Evolutionary conservation across 2,113 vertebrate genomes (phyloP), one percentile per base, ranked within the genome.

Genomic region (Aptenodytes forsteri): DNA sequence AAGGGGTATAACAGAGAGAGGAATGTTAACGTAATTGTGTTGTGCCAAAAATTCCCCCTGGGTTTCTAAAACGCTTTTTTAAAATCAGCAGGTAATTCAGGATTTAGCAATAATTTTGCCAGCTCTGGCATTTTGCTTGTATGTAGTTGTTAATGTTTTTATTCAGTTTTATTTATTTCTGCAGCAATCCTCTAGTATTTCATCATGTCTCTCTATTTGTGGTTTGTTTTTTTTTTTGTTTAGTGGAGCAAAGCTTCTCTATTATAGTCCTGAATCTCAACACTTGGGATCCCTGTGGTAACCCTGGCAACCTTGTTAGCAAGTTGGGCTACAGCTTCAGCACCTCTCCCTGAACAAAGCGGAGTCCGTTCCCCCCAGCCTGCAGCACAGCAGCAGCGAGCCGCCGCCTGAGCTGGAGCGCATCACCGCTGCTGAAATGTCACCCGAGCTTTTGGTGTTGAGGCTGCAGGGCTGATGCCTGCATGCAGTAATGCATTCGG

Each of bases 371-470:
- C 7, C 26, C 38, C 12, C 13, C 50, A 36, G 21, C 27, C 88
- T 3, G 0, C 67, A 10, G 25, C 2, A 2, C 25, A 30, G 73
- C 58, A 34, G 34, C 23, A 20, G 46, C 0, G 6, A 72, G 27
- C 19, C 0, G 1, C 13, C 0, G 0, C 29, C 75, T 34, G 18
- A 58, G 65, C 64, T 42, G 61, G 42, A 34, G 38, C 0, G 1
- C 47, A 6, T 75, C 38, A 29, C 70, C 2, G 2, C 56, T 69
- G 62, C 32, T 46, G 29, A 69, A 34, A 12, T 10, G 13, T 20
- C 79, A 56, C 67, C 19, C 2, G 7, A 29, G 50, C 30, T 58
- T 52, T 36, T n/a, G 11, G 32, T 32, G 26, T 3, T 34, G 47
- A 67, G 64, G 34, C 77, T 77, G 34, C n/a, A 54, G 77, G 70